Evolutionary conservation across 1,140 invertebrate genomes (phyloP), one percentile per base, ranked within the genome.

Genomic region (Brachionus rotundiformis): DNA sequence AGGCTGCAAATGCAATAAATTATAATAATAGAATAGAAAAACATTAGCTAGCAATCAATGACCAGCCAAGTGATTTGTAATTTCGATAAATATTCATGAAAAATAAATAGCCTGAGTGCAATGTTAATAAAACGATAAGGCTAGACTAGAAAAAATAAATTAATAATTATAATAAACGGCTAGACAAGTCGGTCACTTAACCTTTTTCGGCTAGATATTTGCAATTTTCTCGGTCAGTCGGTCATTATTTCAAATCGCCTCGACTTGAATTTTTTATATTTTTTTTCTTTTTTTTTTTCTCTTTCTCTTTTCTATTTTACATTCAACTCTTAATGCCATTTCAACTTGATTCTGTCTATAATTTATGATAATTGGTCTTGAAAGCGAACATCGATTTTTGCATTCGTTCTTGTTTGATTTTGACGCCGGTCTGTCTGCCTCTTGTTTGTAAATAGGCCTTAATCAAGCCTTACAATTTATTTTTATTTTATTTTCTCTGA

Each of bases 101-200:
- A 44, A 41, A 73, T 73, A 44, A 44, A 44, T 73, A 73, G 63
- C 63, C 63, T 36, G 27, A 68, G 63, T 68, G 63, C 63, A 68
- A 68, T 68, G 63, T 68, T 68, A 68, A 68, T 33, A 68, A 68
- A 68, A 68, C 31, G 63, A 68, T 68, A 73, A 73, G 68, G 68
- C 68, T 73, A 73, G 68, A 73, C 68, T 73, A 44, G 36, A 44
- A 73, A 65, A 73, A 73, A 73, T 36, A 71, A 71, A 71, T 71
- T 71, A 47, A 41, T 73, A 73, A 73, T 73, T 73, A 73, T 73
- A 73, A 73, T 73, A 44, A 73, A 73, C 39, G 68, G 39, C 68
- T 73, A 73, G 68, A 73, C 68, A 73, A 73, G 68, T 44, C 68
- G 68, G 68, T 73, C 68, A 73, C 68, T 73, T 73, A 73, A 73